Evolutionary conservation across 1,140 invertebrate species (phyloP).

Genomic region (Piezodorus guildinii): DNA sequence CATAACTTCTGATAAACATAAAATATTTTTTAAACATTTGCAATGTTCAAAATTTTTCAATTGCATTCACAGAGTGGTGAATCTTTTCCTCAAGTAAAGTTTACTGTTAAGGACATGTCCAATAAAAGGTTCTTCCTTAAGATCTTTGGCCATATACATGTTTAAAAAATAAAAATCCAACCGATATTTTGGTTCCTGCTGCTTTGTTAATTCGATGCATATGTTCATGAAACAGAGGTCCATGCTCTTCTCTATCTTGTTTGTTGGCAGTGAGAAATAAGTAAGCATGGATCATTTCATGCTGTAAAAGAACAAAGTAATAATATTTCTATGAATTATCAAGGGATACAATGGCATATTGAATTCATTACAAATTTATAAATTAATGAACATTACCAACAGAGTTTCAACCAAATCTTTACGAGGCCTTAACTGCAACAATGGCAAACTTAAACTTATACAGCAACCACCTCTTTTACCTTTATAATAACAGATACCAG

Average conservation of each 20-base stretch:
- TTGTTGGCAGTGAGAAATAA: conserved; percentile 77
- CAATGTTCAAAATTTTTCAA: no score
- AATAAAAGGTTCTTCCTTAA: no score
- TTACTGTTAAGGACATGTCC: no score
- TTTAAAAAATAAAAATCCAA: conserved; percentile 36
- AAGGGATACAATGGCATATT: conserved; percentile 11
- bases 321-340: conserved; percentile 9
- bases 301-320: conserved; percentile 41
- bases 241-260: conserved; percentile 82
- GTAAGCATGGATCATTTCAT: conserved; percentile 99
- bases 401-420: conserved; percentile 91
- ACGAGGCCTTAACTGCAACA: conserved; percentile 80
- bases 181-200: conserved; percentile 78
- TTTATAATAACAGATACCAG: conserved; percentile 72
- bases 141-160: no score
- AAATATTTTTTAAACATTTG: no score
- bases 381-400: conserved; percentile 43
- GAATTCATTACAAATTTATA: neutral
- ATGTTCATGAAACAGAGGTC: conserved; percentile 83
- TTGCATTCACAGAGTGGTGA: no score
- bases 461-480: conserved; percentile 57
- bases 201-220: conserved; percentile 86
- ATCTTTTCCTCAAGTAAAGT: no score
- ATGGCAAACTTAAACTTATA: conserved; percentile 74
- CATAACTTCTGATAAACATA: no score